Percentiles rank a stretch among this genome's conserved stretches.
phyloP scores from a whole-genome alignment of 2,797 vertebrate genomes.

The Oryzias sinensis region DNA sequence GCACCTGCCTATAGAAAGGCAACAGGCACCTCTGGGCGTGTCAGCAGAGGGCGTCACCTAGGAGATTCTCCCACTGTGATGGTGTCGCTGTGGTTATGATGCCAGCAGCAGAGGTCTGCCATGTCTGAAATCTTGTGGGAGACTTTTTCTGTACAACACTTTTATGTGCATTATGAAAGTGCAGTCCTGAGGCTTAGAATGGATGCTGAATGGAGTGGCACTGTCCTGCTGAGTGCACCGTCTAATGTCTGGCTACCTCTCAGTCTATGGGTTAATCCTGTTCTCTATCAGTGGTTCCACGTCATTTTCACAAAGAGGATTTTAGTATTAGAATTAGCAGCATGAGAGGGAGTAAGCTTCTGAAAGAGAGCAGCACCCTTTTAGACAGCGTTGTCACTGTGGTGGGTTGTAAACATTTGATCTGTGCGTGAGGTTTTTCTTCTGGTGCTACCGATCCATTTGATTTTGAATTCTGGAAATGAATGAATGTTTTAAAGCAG shows the following conservation, averaged over 20 bases:
- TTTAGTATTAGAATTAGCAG: slow-evolving; percentile 69
- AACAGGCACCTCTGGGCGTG: slow-evolving; percentile 63
- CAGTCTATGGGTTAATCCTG: slow-evolving; percentile 63
- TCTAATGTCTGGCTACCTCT: slow-evolving; percentile 38
- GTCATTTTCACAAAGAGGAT: slow-evolving; percentile 80
- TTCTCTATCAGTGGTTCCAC: slow-evolving; percentile 58
- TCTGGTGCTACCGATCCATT: not conserved
- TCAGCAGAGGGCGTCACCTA: slow-evolving; percentile 65
- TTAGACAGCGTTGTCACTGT: not conserved
- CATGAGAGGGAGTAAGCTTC: slow-evolving; percentile 25
- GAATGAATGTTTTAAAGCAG: not conserved
- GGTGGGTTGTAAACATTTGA: not conserved
- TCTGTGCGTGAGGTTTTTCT: no score
- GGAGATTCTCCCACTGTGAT: slow-evolving; percentile 71
- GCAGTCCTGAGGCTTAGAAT: slow-evolving; percentile 38
- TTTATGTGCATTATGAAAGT: slow-evolving; percentile 28
- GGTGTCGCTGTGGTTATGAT: slow-evolving; percentile 70
- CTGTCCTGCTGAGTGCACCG: slow-evolving; percentile 55
- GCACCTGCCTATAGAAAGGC: slow-evolving; percentile 70
- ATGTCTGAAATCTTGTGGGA: slow-evolving; percentile 20
- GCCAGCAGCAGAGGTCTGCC: slow-evolving; percentile 48
- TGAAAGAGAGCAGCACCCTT: slow-evolving; percentile 41
- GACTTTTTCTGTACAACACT: slow-evolving; percentile 15
- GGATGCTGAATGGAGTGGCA: slow-evolving; percentile 39
- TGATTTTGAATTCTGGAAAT: not conserved